Conservation (phyloP, 2,888 invertebrate genomes). For the Noctua janthe region DNA sequence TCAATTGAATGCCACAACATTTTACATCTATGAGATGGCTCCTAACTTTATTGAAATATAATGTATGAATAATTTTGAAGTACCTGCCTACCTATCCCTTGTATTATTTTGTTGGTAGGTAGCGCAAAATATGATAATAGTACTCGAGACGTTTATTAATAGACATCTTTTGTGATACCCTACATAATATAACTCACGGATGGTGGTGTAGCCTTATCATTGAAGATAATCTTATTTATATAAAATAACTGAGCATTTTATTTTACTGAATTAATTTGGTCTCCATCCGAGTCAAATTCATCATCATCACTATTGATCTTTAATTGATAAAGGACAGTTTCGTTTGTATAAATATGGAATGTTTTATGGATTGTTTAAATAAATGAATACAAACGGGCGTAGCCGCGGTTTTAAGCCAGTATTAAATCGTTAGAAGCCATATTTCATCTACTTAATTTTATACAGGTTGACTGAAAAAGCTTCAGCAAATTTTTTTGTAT, state of each 20-base stretch:
- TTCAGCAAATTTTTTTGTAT: background rate
- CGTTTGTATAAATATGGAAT: too few species aligned
- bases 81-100: background rate
- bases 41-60: constrained; percentile 1
- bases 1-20: background rate
- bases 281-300: background rate
- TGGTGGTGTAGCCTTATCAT: constrained; percentile 33
- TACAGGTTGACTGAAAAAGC: background rate
- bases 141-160: constrained; percentile 73
- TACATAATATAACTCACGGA: constrained; percentile 53
- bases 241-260: constrained; percentile 25
- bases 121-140: constrained; percentile 67
- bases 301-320: background rate
- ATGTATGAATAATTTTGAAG: constrained; percentile 4
- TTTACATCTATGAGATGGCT: background rate
- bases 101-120: background rate
- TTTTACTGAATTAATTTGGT: background rate
- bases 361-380: background rate
- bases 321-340: background rate
- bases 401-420: background rate
- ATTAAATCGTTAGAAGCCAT: background rate
- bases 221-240: constrained; percentile 49
- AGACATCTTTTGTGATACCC: constrained; percentile 70
- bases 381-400: background rate
- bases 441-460: background rate